Percentiles rank a stretch among this genome's conserved stretches.
phyloP scores from a whole-genome alignment of 2,113 vertebrate species.

The Chionomys nivalis region DNA sequence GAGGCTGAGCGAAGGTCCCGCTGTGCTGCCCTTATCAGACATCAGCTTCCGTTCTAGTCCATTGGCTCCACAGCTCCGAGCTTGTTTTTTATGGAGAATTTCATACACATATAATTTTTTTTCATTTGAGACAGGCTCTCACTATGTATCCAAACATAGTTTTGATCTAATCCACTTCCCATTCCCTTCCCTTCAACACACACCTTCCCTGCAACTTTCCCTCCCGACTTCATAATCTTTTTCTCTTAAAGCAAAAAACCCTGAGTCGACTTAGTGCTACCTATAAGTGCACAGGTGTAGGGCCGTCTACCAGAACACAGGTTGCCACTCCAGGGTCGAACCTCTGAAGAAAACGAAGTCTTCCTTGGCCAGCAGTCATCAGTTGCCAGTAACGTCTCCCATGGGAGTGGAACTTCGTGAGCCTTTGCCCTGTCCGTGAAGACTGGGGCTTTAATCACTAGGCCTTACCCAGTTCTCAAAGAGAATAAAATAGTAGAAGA shows the following conservation, averaged over 20 bases:
- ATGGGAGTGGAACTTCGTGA: not conserved
- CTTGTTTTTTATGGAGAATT: not conserved
- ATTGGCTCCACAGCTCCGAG: not conserved
- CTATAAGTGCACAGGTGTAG: too few species aligned
- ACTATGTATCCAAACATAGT: not conserved
- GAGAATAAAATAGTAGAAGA: not conserved
- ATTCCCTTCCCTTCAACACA: too few species aligned
- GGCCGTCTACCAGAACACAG: not conserved
- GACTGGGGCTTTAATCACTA: not conserved
- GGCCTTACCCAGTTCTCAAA: not conserved
- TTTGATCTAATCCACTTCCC: not conserved
- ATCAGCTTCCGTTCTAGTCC: not conserved
- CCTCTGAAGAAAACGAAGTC: not conserved
- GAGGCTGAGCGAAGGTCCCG: not conserved
- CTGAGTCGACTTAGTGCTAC: not conserved
- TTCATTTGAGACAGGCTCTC: not conserved
- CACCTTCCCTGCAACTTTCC: not conserved
- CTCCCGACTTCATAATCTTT: not conserved
- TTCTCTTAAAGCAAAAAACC: not conserved
- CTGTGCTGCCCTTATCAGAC: not conserved
- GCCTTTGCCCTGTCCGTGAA: not conserved
- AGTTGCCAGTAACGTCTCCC: not conserved
- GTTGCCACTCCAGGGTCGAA: too few species aligned
- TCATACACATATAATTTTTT: not conserved
- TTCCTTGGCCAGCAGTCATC: not conserved